phyloP scores from a whole-genome alignment of 2,888 invertebrate genomes.

The Uloborus plumipes region DNA sequence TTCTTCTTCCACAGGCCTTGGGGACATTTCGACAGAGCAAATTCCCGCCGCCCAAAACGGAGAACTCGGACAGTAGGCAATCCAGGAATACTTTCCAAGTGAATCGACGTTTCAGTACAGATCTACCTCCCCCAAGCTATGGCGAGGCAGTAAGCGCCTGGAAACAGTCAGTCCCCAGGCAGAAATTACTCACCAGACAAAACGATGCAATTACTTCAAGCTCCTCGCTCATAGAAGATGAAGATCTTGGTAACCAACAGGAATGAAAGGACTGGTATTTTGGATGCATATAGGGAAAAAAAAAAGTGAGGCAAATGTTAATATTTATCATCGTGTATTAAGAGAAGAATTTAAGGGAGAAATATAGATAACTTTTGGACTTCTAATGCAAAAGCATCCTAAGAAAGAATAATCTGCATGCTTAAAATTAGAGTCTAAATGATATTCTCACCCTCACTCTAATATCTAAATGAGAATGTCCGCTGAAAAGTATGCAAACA shows the following conservation, averaged over 20 bases:
- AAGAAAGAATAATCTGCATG: too few relatives aligned
- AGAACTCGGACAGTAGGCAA: background rate
- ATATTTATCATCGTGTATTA: too few relatives aligned
- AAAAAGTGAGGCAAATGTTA: too few relatives aligned
- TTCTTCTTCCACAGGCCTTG: constrained; percentile 38
- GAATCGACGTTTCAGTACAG: constrained; percentile 53
- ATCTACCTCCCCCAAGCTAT: constrained; percentile 48
- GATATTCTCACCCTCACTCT: too few relatives aligned
- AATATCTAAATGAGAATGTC: too few relatives aligned
- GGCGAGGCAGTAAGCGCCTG: constrained; percentile 25
- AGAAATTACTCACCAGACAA: constrained; percentile 32
- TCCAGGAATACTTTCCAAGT: constrained; percentile 22
- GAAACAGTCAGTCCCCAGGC: constrained; percentile 18
- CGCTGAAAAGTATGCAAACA: too few relatives aligned
- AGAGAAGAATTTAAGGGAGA: too few relatives aligned
- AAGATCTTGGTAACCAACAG: constrained; percentile 13
- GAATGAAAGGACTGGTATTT: background rate
- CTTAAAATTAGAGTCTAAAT: too few relatives aligned
- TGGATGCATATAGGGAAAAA: too few relatives aligned
- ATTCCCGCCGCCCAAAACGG: background rate
- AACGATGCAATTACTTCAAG: background rate
- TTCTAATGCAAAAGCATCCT: too few relatives aligned
- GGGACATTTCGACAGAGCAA: constrained; percentile 29
- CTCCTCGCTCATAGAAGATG: constrained; percentile 24
- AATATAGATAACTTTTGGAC: too few relatives aligned